A percentile compares a stretch with the other conserved stretches of the same genome.
Evolutionary conservation across 2,113 vertebrate species (phyloP).

Genomic region (Colinus virginianus): DNA sequence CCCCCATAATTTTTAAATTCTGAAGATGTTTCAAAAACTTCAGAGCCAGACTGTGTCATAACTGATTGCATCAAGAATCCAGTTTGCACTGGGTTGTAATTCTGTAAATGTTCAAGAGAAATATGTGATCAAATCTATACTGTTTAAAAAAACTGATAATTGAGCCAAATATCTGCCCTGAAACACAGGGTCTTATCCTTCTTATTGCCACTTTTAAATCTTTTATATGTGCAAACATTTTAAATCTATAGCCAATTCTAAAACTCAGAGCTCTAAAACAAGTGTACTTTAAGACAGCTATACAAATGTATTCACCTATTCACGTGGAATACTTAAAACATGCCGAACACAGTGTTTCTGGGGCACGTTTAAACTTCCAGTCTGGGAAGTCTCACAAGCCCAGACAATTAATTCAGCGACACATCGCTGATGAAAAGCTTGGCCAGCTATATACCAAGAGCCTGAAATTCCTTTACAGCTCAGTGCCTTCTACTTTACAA

Average conservation of each 20-base stretch:
- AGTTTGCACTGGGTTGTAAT: background rate
- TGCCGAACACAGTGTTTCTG: background rate
- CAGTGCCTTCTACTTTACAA: conserved; percentile 57
- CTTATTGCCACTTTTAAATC: background rate
- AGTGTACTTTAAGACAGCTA: background rate
- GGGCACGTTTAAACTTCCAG: conserved; percentile 6
- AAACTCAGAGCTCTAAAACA: background rate
- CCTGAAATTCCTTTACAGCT: conserved; percentile 71
- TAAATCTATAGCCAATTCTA: background rate
- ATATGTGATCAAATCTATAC: background rate
- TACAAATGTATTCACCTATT: background rate
- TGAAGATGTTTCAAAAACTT: background rate
- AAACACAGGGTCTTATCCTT: background rate
- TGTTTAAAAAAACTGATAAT: background rate
- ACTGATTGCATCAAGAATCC: background rate
- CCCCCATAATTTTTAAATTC: background rate
- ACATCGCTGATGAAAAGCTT: conserved; percentile 42
- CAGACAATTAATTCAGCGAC: conserved; percentile 54
- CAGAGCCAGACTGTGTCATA: background rate
- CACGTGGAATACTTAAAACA: background rate
- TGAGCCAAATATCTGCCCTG: background rate
- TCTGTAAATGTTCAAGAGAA: background rate
- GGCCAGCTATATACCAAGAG: conserved; percentile 2
- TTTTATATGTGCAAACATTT: background rate
- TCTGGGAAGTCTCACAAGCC: conserved; percentile 2